Evolutionary conservation across 2,113 vertebrate genomes (phyloP).

Genomic region (Muntiacus muntjak): DNA sequence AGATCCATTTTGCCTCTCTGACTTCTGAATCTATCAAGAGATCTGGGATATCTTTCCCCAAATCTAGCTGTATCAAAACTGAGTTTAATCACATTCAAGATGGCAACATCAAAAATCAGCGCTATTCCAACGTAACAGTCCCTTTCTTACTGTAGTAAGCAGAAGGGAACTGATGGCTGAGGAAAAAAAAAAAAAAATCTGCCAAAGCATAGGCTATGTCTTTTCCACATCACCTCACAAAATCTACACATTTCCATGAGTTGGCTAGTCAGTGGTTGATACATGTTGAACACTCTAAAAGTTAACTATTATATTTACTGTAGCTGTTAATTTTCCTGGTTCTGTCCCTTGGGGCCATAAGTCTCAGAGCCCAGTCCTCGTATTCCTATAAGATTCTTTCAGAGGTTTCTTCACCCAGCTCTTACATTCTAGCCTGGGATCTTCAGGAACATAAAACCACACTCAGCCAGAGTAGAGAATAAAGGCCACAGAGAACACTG

Average conservation of each 20-base stretch:
- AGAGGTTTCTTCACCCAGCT: neutral
- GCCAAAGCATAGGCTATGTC: neutral
- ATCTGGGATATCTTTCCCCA: neutral
- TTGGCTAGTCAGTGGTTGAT: neutral
- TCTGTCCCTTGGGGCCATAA: neutral
- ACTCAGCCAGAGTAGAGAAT: neutral
- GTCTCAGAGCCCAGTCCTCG: neutral
- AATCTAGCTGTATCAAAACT: neutral
- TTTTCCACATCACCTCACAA: neutral
- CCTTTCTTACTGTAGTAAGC: neutral
- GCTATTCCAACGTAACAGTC: neutral
- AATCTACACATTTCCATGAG: neutral
- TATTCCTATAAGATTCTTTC: neutral
- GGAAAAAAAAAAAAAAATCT: neutral
- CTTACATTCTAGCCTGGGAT: neutral
- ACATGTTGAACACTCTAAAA: neutral
- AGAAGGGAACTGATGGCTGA: neutral
- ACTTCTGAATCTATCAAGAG: neutral
- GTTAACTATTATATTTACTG: neutral
- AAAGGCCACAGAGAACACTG: neutral
- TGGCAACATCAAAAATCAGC: neutral
- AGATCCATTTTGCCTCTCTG: neutral
- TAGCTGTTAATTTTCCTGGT: neutral
- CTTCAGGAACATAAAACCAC: neutral
- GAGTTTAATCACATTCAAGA: neutral